These are phyloP conservation scores for Nibea coibor DNA, from an alignment of 2,113 vertebrate genomes.

Conservation along the genomic window DNA sequence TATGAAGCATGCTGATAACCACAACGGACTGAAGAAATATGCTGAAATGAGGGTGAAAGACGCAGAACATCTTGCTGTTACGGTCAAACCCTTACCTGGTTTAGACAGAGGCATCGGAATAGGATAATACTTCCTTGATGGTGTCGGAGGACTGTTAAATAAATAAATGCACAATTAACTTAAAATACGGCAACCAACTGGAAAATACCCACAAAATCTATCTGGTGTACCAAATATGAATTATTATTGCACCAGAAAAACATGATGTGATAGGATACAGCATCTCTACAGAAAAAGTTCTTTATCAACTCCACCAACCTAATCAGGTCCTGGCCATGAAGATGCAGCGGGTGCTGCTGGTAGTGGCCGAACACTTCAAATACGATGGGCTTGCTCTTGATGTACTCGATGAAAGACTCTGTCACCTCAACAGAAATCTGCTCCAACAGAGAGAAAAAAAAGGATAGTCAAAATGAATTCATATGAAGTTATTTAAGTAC, in stretches of 20 bases:
- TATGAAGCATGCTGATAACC: slow-evolving; percentile 76
- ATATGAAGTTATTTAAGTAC: neutral
- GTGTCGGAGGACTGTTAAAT: slow-evolving; percentile 88
- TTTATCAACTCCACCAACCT: slow-evolving; percentile 81
- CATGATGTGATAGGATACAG: neutral
- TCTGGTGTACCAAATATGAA: neutral
- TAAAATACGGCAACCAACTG: slow-evolving; percentile 8
- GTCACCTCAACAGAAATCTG: slow-evolving; percentile 98
- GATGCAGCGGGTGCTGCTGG: slow-evolving; percentile 94
- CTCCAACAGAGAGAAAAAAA: slow-evolving; percentile 12
- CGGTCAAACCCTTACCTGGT: slow-evolving; percentile 88
- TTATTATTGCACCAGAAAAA: neutral
- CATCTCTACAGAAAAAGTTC: neutral
- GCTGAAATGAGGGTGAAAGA: slow-evolving; percentile 29
- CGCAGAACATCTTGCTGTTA: neutral
- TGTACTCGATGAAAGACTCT: slow-evolving; percentile 96
- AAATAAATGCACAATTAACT: neutral
- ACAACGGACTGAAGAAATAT: slow-evolving; percentile 7
- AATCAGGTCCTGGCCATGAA: slow-evolving; percentile 91
- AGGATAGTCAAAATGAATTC: neutral
- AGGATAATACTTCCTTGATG: slow-evolving; percentile 93
- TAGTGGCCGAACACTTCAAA: slow-evolving; percentile 99
- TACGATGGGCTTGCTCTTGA: slow-evolving; percentile 96
- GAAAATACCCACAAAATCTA: neutral
- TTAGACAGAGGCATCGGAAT: slow-evolving; percentile 98